These are phyloP conservation scores for Chrysaora quinquecirrha DNA, from an alignment of 30 jellyfish, hydroid and myxozoan species.

Conservation along the genomic window DNA sequence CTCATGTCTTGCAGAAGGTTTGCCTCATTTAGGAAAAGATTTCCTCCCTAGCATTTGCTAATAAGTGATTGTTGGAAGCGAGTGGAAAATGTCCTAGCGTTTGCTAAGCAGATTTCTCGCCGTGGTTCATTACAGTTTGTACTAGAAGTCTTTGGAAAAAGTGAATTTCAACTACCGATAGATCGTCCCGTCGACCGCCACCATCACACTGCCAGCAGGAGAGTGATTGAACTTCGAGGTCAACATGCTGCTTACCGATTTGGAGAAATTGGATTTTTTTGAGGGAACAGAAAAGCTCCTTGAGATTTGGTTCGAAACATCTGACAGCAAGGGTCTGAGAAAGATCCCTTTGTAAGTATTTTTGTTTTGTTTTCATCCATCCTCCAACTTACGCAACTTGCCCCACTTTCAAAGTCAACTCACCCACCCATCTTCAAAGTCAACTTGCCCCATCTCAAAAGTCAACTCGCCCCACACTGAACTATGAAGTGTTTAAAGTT, in stretches of 20 bases:
- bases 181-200: slow-evolving; percentile 33
- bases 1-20: slow-evolving; percentile 31
- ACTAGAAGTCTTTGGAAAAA: neutral
- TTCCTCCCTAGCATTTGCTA: slow-evolving; percentile 91
- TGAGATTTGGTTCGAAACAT: slow-evolving; percentile 79
- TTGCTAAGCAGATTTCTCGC: slow-evolving; percentile 36
- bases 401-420: too few species aligned
- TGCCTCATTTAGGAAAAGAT: slow-evolving; percentile 68
- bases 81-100: slow-evolving; percentile 86
- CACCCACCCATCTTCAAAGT: too few species aligned
- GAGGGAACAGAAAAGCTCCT: slow-evolving; percentile 97
- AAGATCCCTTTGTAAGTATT: slow-evolving; percentile 64
- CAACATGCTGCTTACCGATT: slow-evolving; percentile 52
- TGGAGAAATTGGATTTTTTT: slow-evolving; percentile 72
- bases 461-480: too few species aligned
- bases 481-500: too few species aligned
- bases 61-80: slow-evolving; percentile 54
- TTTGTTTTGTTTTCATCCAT: too few species aligned
- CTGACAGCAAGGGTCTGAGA: slow-evolving; percentile 58
- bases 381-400: too few species aligned
- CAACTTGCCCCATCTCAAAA: too few species aligned
- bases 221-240: slow-evolving; percentile 2
- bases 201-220: neutral
- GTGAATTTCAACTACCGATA: neutral
- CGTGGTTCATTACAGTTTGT: slow-evolving; percentile 7